Evolutionary conservation across 1,140 invertebrate species (phyloP).

Genomic region (Camponotus floridanus): DNA sequence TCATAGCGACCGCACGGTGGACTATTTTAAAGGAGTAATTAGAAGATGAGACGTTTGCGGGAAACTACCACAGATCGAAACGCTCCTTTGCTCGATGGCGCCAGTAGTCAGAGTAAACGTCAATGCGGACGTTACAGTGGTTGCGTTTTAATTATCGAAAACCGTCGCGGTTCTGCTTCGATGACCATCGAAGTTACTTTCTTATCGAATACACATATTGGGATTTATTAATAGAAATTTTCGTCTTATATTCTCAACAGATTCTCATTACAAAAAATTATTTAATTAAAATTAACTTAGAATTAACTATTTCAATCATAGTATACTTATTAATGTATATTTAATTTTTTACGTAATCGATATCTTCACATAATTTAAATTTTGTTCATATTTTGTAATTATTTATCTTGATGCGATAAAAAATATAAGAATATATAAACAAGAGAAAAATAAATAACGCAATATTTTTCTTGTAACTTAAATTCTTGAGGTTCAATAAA

Average conservation of each 20-base stretch:
- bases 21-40: conserved; percentile 56
- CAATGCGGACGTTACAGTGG: conserved; percentile 60
- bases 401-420: not conserved
- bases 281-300: not conserved
- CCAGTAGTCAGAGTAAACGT: conserved; percentile 28
- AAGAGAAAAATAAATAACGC: not conserved
- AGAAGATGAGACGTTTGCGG: conserved; percentile 51
- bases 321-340: not conserved
- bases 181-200: conserved; percentile 2
- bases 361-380: not conserved
- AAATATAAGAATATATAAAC: not conserved
- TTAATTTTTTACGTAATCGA: too few species aligned
- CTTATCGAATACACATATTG: not conserved
- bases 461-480: not conserved
- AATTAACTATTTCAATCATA: not conserved
- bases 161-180: not conserved
- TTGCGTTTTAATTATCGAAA: conserved; percentile 57
- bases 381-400: not conserved
- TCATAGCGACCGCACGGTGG: conserved; percentile 15
- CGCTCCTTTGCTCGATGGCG: conserved; percentile 12
- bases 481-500: not conserved
- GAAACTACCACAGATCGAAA: conserved; percentile 36
- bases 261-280: not conserved
- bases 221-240: not conserved
- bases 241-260: not conserved